Percentiles rank a stretch among this genome's conserved stretches.
phyloP scores from a whole-genome alignment of 1,140 invertebrate genomes.

The Steinernema khuongi region DNA sequence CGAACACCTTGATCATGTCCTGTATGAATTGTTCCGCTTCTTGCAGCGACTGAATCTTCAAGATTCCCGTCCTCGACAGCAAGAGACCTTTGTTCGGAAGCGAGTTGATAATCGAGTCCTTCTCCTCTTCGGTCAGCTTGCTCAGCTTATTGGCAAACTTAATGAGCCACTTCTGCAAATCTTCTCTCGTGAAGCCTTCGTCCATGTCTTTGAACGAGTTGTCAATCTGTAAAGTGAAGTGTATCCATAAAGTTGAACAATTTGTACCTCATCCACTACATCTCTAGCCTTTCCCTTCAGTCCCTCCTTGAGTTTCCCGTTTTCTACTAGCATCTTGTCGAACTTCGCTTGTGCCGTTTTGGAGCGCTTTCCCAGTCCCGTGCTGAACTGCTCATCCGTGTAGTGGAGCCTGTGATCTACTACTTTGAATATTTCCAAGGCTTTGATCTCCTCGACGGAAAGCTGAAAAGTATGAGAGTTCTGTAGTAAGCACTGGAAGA shows the following conservation, averaged over 20 bases:
- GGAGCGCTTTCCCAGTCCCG: background rate
- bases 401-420: background rate
- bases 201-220: conserved; percentile 11
- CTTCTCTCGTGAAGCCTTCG: background rate
- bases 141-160: background rate
- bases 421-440: background rate
- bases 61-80: background rate
- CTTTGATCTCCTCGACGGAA: background rate
- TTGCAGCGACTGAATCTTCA: background rate
- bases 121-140: background rate
- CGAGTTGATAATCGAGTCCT: background rate
- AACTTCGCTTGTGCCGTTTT: background rate
- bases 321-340: background rate
- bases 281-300: background rate
- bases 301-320: background rate
- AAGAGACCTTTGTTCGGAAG: background rate
- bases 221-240: background rate
- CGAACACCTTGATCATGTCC: background rate
- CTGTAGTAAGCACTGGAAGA: background rate
- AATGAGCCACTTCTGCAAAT: background rate
- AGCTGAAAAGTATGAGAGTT: background rate
- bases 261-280: background rate
- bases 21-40: background rate
- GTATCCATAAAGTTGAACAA: background rate
- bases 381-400: background rate